These are phyloP conservation scores for Poecilia picta DNA, from an alignment of 2,797 vertebrate species.

Conservation along the genomic window DNA sequence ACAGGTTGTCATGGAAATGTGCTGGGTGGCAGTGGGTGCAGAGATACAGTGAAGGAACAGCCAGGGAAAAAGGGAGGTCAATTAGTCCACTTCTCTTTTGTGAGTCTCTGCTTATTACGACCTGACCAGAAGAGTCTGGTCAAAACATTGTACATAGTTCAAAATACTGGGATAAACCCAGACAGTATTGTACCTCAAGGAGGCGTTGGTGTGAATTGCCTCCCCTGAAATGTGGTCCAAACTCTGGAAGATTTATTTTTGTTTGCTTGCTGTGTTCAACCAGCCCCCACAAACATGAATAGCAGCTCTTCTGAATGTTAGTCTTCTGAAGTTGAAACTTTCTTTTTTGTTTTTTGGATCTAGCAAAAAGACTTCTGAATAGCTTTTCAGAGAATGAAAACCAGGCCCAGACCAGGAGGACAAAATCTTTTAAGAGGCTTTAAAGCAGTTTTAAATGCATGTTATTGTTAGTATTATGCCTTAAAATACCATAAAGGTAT, in stretches of 20 bases:
- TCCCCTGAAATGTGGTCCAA: constrained; percentile 24
- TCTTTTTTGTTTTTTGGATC: background rate
- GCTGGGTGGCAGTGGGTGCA: constrained; percentile 62
- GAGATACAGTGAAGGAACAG: constrained; percentile 66
- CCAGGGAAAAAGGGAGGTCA: constrained; percentile 56
- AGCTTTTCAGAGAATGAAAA: constrained; percentile 17
- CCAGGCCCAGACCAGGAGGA: constrained; percentile 2
- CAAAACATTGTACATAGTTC: constrained; percentile 33
- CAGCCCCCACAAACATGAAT: constrained; percentile 13
- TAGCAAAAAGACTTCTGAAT: constrained; percentile 25
- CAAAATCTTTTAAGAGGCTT: constrained; percentile 8
- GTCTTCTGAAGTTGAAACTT: constrained; percentile 23
- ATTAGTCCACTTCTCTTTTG: constrained; percentile 68
- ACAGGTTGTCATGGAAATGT: constrained; percentile 82
- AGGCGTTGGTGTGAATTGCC: constrained; percentile 15
- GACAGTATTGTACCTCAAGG: constrained; percentile 20
- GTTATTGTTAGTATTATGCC: constrained; percentile 14
- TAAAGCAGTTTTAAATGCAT: constrained; percentile 11
- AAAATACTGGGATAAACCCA: constrained; percentile 31
- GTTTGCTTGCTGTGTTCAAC: constrained; percentile 27
- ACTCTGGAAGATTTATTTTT: constrained; percentile 32
- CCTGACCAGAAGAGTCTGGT: constrained; percentile 44
- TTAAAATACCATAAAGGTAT: constrained; percentile 12
- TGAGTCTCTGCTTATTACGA: constrained; percentile 51
- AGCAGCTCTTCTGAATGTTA: constrained; percentile 23